phyloP scores from a whole-genome alignment of 2,113 vertebrate species.

The Apaloderma vittatum region DNA sequence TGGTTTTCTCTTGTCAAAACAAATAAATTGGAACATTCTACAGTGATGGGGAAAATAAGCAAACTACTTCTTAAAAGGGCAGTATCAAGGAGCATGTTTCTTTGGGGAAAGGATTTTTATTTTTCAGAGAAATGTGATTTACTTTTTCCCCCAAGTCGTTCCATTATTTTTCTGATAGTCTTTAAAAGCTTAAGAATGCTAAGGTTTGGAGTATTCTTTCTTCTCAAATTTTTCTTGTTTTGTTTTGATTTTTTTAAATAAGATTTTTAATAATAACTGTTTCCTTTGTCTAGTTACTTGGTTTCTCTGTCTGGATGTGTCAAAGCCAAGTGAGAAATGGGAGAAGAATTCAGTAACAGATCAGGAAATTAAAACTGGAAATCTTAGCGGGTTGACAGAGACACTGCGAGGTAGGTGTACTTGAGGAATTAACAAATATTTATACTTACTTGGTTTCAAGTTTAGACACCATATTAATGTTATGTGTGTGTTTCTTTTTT shows the following conservation, averaged over 20 bases:
- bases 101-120: neutral
- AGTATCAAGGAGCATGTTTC: neutral
- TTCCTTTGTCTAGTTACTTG: slow-evolving; percentile 14
- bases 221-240: neutral
- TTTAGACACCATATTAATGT: neutral
- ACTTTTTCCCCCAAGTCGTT: neutral
- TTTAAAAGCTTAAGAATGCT: neutral
- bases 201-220: neutral
- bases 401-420: neutral
- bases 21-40: neutral
- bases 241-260: neutral
- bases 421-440: neutral
- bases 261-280: neutral
- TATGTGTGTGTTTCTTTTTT: neutral
- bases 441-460: neutral
- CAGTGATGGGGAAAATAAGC: neutral
- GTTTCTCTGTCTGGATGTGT: neutral
- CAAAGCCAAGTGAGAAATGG: neutral
- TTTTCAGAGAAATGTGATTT: neutral
- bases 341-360: neutral
- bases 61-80: neutral
- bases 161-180: neutral
- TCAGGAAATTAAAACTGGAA: neutral
- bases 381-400: neutral
- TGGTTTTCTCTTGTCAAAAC: neutral